These are phyloP conservation scores for Albula goreensis DNA, from an alignment of 2,113 vertebrate genomes.

Conservation along the genomic window DNA sequence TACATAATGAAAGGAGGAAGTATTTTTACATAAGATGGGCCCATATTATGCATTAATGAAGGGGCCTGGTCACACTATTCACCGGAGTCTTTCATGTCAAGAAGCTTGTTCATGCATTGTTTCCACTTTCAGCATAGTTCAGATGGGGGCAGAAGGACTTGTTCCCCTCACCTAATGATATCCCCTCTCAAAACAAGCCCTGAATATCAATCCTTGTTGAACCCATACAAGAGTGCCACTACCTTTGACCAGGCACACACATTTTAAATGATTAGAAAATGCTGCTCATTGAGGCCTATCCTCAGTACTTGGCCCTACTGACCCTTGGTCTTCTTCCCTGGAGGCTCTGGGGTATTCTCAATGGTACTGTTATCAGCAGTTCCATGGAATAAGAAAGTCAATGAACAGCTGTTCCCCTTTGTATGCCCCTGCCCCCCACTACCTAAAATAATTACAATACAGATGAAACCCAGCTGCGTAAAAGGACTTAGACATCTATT, in stretches of 20 bases:
- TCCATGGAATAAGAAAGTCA: background rate
- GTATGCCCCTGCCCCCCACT: background rate
- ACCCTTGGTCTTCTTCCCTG: background rate
- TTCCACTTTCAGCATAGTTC: too few relatives aligned
- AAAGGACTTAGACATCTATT: background rate
- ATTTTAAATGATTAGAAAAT: background rate
- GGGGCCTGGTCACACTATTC: too few relatives aligned
- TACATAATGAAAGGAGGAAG: too few relatives aligned
- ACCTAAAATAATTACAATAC: background rate
- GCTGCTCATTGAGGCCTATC: background rate
- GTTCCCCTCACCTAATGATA: too few relatives aligned
- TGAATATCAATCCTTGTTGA: too few relatives aligned
- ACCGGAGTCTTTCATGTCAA: too few relatives aligned
- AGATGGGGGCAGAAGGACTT: too few relatives aligned
- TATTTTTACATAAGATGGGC: too few relatives aligned
- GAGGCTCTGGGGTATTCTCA: background rate
- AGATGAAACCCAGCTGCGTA: background rate
- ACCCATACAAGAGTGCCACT: too few relatives aligned
- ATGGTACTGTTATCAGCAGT: constrained; percentile 3
- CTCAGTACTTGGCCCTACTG: background rate
- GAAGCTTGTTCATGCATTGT: too few relatives aligned
- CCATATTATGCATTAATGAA: too few relatives aligned
- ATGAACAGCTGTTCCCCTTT: background rate
- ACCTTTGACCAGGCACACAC: background rate
- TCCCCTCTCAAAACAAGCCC: background rate